Base-by-base conservation (phyloP, 2,888 invertebrate species). In the Phaedon cochleariae region DNA sequence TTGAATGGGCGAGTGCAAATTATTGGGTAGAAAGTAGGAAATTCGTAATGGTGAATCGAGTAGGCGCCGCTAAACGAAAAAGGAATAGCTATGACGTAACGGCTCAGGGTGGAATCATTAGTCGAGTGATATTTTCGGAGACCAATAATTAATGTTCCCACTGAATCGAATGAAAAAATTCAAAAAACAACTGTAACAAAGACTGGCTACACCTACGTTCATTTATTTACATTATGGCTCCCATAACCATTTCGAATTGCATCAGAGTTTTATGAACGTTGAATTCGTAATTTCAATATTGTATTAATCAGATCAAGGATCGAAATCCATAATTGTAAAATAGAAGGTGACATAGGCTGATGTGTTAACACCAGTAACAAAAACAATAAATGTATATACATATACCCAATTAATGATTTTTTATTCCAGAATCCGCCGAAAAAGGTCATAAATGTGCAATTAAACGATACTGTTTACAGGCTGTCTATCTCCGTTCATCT, bases 281-380 rank as follows among this genome's bases (percentile, higher is more conserved):
- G 57, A 57, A 57, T 57, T 57, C 29, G 57, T 57, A 26, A 57
- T 45, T 46, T 57, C 29, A 57, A 41, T 57, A 45, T n/a, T n/a
- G 34, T 52, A 31, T 59, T 51, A 62, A 59, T 60, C 62, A 60
- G 69, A 69, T 69, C 69, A 69, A 69, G 69, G 69, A 59, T 59
- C 22, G 17, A 59, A 57, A 57, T 55, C 62, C 59, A 31, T 62
- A 66, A 62, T 3, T 15, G 45, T 41, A 10, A 17, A 22, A 21
- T 22, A 17, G 17, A 21, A 45, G 15, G 41, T 17, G 45, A 57
- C 37, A 18, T 7, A 26, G 26, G 41, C 34, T 26, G 18, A 18
- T 2, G 1, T 12, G 12, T 10, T 18, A 45, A 57, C 17, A 45
- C 21, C 21, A 37, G 18, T 29, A 12, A 26, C n/a, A 57, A 57